Base-by-base conservation (phyloP, 1,140 invertebrate species). In the Drosophila tropicalis region DNA sequence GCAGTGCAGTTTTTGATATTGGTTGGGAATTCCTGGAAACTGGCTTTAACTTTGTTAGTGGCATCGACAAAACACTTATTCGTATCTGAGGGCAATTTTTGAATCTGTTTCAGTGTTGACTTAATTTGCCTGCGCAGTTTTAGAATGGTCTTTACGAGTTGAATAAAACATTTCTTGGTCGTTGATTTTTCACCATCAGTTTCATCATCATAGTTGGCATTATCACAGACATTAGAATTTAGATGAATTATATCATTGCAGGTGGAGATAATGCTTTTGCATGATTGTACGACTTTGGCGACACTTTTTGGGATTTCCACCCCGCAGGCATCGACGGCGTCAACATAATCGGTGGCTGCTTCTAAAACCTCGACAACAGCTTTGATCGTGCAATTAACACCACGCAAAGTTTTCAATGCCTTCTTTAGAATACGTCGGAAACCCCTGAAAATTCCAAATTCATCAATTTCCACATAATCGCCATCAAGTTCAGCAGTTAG, bases 251-350 rank as follows among this genome's bases (percentile, higher is more conserved):
- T 51, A 51, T 51, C 44, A 22, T 51, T 51, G 17, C 44, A 51
- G 3, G 44, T 51, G 17, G 44, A 51, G 17, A 51, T 51, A 17
- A 51, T 51, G 6, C 10, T 22, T 51, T 51, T 22, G 44, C 44
- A 51, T 19, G 44, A 51, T 51, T 51, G 44, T 0, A 51, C 17
- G 19, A 58, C 44, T 55, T 41, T 62, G 36, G 60, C 60, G 29
- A 62, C 25, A 41, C 39, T 62, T 44, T 67, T 56, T 25, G 40
- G 47, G 47, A 34, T 51, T 12, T 51, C 44, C 7, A 22, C 44
- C 9, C 44, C 44, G 19, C 44, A 51, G 7, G 44, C 44, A 51
- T 51, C 17, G 19, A 51, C 17, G 17, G 17, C 44, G 22, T 51
- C 44, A 3, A 51, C 9, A 5, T 51, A 51, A 12, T 51, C 9